Percentiles rank a stretch among this genome's conserved stretches.
phyloP scores from a whole-genome alignment of 2,888 invertebrate species.

The Drosophila picticornis region DNA sequence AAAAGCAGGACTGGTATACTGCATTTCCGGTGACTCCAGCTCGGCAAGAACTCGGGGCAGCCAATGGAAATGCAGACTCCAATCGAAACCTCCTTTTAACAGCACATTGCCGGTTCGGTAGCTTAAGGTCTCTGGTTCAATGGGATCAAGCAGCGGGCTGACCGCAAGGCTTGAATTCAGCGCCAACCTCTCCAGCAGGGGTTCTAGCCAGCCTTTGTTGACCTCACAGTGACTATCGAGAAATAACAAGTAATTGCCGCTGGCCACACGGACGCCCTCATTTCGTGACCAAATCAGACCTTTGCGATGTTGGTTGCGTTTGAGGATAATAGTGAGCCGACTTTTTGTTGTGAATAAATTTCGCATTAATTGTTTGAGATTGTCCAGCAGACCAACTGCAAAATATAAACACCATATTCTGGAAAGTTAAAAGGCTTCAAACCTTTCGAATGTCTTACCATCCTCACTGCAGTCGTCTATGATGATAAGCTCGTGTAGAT shows the following conservation, averaged over 20 bases:
- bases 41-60: conserved; percentile 67
- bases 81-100: conserved; percentile 86
- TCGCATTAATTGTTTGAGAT: conserved; percentile 33
- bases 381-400: conserved; percentile 48
- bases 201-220: conserved; percentile 85
- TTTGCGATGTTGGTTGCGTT: conserved; percentile 73
- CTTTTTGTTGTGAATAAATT: not conserved
- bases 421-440: not conserved
- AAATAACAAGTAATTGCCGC: conserved; percentile 84
- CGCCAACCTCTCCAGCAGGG: conserved; percentile 82
- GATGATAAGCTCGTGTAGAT: conserved; percentile 81
- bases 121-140: conserved; percentile 84
- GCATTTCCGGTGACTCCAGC: conserved; percentile 37
- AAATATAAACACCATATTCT: not conserved
- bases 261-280: conserved; percentile 80
- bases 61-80: conserved; percentile 86
- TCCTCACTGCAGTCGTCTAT: conserved; percentile 82
- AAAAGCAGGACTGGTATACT: conserved; percentile 82
- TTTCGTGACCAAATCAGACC: conserved; percentile 85
- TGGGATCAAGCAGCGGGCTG: conserved; percentile 86
- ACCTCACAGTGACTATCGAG: conserved; percentile 86
- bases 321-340: conserved; percentile 26
- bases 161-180: conserved; percentile 70
- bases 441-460: conserved; percentile 55
- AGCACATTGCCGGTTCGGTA: conserved; percentile 82